Evolutionary conservation across 1,140 invertebrate species (phyloP), one percentile per base, ranked within the genome.

Genomic region (Camponotus pennsylvanicus): DNA sequence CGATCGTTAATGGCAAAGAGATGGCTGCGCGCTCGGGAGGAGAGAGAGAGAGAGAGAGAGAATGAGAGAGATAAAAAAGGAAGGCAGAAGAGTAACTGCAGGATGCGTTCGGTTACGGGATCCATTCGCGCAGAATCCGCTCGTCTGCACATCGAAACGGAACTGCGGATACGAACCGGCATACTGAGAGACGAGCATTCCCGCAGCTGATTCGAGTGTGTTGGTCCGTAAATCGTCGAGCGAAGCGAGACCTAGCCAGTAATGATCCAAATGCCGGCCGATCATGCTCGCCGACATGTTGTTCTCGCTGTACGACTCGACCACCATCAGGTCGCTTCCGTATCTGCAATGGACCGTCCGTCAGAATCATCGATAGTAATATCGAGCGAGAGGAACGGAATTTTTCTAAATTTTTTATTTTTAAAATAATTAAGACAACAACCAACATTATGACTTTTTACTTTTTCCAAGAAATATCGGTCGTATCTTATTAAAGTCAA

Each of bases 191-290:
- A 99, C 98, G 86, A 98, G 96, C 80, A 97, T 97, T 57, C 98
- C 98, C 75, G 98, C 98, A 9, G 98, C 98, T 11, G 98, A 99
- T 95, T 99, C 98, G 61, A 99, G 95, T 6, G 98, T 99, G 93
- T 99, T 99, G 34, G 98, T 99, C 91, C 98, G 96, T 52, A 99
- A 96, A 95, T 99, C 98, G 95, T 99, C 98, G 40, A 99, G 96
- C 11, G 98, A 98, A 15, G 98, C 97, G 78, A 98, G 95, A 76
- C 98, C 98, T 61, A 98, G 95, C 98, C 98, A 99, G 94, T 98
- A 98, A 91, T 97, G 96, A 91, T 96, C 96, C 84, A 96, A 95
- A 90, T 95, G 92, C 63, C 93, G 92, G 77, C 95, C 96, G 32
- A 98, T 98, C 95, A 99, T 97, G 45, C 96, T 96, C 52, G 97